phyloP scores from a whole-genome alignment of 2,888 invertebrate genomes.

The Acrobasis consociella region DNA sequence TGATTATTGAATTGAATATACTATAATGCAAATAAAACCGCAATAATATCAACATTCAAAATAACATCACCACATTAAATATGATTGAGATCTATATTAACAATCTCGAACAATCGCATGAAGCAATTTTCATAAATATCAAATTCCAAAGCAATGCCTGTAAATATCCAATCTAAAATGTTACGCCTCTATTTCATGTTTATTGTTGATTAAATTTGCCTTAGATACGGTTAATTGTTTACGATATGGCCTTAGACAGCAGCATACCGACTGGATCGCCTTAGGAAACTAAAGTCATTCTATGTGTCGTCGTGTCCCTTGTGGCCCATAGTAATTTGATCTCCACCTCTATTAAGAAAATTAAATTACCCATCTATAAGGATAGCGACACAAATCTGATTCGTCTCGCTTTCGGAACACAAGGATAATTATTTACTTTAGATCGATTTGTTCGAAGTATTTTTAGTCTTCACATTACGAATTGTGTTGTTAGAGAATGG shows the following conservation, averaged over 20 bases:
- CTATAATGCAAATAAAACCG: too few relatives aligned
- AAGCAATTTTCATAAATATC: slow-evolving; percentile 15
- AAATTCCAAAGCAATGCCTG: slow-evolving; percentile 21
- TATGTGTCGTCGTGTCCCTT: slow-evolving; percentile 58
- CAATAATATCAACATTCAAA: not conserved
- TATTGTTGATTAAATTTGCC: slow-evolving; percentile 42
- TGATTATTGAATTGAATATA: too few relatives aligned
- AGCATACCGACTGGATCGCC: slow-evolving; percentile 47
- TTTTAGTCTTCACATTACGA: not conserved
- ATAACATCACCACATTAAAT: not conserved
- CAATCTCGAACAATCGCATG: slow-evolving; percentile 10
- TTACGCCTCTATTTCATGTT: slow-evolving; percentile 31
- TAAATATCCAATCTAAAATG: slow-evolving; percentile 13
- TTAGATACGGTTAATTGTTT: slow-evolving; percentile 45
- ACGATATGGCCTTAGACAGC: slow-evolving; percentile 44
- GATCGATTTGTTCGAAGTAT: slow-evolving; percentile 1
- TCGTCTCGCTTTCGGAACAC: slow-evolving; percentile 11
- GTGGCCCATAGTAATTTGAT: slow-evolving; percentile 62
- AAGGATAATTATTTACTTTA: slow-evolving; percentile 16
- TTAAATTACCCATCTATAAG: slow-evolving; percentile 56
- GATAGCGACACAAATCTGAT: slow-evolving; percentile 11
- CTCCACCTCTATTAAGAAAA: slow-evolving; percentile 61
- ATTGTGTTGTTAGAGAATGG: not conserved
- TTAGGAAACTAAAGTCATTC: slow-evolving; percentile 62
- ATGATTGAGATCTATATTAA: slow-evolving; percentile 15